Evolutionary conservation across 2,797 vertebrate species (phyloP).

Genomic region (Simalia tracyae): DNA sequence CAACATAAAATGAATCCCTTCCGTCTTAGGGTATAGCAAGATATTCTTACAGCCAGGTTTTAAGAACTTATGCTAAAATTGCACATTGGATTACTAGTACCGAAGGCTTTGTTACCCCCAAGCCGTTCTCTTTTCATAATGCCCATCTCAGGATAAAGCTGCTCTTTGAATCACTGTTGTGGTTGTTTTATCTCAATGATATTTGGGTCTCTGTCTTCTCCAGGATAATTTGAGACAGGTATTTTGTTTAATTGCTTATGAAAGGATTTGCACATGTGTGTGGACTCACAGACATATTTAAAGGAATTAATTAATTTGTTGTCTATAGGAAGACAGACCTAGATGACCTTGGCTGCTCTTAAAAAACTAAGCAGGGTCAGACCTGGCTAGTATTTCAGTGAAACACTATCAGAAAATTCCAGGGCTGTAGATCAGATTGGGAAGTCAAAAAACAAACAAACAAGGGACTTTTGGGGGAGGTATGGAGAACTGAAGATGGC

Average conservation of each 20-base stretch:
- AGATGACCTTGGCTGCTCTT: background rate
- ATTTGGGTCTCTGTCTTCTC: background rate
- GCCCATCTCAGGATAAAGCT: conserved; percentile 8
- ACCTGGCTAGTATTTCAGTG: background rate
- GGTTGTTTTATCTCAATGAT: background rate
- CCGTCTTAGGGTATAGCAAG: background rate
- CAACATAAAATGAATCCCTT: background rate
- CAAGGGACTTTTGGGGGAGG: background rate
- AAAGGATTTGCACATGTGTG: background rate
- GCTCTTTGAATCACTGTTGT: background rate
- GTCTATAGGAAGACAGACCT: background rate
- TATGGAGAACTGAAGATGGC: background rate
- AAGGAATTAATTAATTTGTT: background rate
- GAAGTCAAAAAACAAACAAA: background rate
- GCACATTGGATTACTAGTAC: background rate
- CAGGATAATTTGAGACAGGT: background rate
- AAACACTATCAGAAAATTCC: background rate
- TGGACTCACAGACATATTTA: conserved; percentile 10
- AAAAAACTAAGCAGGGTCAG: background rate
- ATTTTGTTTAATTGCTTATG: background rate
- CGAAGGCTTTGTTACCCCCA: background rate
- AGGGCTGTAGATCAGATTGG: background rate
- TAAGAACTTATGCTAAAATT: background rate
- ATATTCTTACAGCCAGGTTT: background rate
- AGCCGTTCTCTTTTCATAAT: background rate